These are phyloP conservation scores for Silurus aristotelis DNA, from an alignment of 2,797 vertebrate species.

Conservation along the genomic window DNA sequence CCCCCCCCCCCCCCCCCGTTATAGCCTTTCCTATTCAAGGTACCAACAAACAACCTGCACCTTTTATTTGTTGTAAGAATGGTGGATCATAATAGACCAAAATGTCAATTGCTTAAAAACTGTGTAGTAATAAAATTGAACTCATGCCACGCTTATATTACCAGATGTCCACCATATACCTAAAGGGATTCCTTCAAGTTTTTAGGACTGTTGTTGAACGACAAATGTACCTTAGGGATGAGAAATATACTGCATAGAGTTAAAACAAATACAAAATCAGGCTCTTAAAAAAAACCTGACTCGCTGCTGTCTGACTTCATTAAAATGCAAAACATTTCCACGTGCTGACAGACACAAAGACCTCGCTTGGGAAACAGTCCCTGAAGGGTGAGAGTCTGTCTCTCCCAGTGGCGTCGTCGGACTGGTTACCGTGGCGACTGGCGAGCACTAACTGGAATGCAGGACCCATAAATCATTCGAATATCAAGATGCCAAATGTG, in stretches of 20 bases:
- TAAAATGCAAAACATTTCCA: conserved; percentile 55
- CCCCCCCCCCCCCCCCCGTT: too few relatives aligned
- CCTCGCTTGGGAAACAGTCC: conserved; percentile 31
- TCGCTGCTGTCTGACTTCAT: conserved; percentile 19
- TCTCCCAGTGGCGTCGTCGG: conserved; percentile 21
- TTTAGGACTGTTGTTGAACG: background rate
- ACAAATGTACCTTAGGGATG: background rate
- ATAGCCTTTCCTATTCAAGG: too few relatives aligned
- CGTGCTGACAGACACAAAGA: conserved; percentile 40
- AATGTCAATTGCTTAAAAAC: too few relatives aligned
- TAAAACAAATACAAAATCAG: background rate
- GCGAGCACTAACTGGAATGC: background rate
- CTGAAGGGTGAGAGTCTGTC: background rate
- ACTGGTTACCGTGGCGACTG: conserved; percentile 46
- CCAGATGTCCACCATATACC: background rate
- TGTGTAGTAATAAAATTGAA: background rate
- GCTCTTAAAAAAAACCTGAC: conserved; percentile 11
- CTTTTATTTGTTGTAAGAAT: too few relatives aligned
- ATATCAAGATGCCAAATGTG: background rate
- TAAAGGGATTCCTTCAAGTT: background rate
- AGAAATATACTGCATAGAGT: background rate
- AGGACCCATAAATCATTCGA: background rate
- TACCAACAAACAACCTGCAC: too few relatives aligned
- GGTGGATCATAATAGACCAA: too few relatives aligned
- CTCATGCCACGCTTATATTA: background rate